A percentile compares a stretch with the other conserved stretches of the same genome.
Evolutionary conservation across 2,888 invertebrate genomes (phyloP).

Genomic region (Plebejus argus): DNA sequence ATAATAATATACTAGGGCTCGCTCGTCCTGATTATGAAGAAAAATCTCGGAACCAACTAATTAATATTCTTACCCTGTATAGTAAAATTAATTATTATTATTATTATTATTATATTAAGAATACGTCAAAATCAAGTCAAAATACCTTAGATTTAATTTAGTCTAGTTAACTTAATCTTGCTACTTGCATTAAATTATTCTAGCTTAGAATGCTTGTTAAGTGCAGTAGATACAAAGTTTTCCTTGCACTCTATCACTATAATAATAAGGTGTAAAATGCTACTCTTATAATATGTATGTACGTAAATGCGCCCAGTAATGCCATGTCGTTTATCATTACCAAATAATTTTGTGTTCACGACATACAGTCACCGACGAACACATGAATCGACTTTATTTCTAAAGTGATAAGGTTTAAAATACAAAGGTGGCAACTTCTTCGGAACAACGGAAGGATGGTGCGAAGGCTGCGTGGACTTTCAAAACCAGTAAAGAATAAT

Average conservation of each 20-base stretch:
- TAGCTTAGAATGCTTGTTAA: neutral
- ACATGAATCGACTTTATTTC: neutral
- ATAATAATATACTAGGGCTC: too few relatives aligned
- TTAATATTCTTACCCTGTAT: too few relatives aligned
- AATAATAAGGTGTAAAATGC: neutral
- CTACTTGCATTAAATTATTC: neutral
- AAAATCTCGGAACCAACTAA: too few relatives aligned
- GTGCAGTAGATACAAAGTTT: neutral
- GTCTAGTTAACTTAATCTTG: neutral
- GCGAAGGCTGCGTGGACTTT: constrained; percentile 31
- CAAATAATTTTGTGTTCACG: constrained; percentile 1
- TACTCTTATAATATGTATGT: neutral
- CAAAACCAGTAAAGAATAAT: constrained; percentile 29
- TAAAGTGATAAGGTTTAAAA: neutral
- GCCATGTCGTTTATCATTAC: neutral
- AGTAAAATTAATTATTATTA: too few relatives aligned
- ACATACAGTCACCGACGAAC: neutral
- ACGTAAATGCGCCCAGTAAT: neutral
- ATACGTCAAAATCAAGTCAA: neutral
- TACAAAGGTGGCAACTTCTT: neutral
- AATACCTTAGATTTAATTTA: neutral
- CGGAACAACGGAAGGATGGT: constrained; percentile 27
- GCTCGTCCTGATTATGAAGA: too few relatives aligned
- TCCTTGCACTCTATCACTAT: neutral
- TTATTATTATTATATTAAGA: too few relatives aligned